phyloP scores from a whole-genome alignment of 2,113 vertebrate species.

The Fukomys damarensis region DNA sequence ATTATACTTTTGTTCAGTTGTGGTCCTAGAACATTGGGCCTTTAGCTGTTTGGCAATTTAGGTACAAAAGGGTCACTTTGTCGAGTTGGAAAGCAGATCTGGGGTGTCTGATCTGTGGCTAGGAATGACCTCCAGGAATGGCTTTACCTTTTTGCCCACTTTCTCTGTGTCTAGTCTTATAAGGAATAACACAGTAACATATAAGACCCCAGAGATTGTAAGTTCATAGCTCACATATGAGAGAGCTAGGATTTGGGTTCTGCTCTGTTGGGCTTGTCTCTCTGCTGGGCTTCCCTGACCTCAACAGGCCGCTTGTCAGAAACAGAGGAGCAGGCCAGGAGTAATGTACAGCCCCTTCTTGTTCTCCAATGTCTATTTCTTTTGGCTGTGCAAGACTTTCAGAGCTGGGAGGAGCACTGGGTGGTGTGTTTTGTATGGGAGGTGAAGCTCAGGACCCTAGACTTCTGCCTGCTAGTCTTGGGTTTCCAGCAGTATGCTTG shows the following conservation, averaged over 20 bases:
- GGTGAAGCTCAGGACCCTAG: neutral
- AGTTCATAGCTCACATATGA: neutral
- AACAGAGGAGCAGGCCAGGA: conserved; percentile 13
- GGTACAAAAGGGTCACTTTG: neutral
- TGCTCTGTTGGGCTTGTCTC: neutral
- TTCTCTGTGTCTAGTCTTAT: neutral
- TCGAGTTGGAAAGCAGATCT: neutral
- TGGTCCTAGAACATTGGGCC: neutral
- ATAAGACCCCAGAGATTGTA: neutral
- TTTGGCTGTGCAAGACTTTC: conserved; percentile 39
- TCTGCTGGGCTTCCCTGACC: neutral
- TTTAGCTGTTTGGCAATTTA: neutral
- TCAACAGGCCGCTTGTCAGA: neutral
- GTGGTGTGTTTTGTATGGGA: neutral
- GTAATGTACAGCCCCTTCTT: neutral
- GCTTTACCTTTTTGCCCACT: neutral
- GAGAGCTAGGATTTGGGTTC: neutral
- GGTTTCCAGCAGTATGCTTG: neutral
- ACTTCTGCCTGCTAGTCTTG: neutral
- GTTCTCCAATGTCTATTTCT: conserved; percentile 25
- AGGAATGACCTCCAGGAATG: neutral
- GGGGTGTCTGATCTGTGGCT: neutral
- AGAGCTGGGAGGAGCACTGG: neutral
- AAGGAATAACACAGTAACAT: neutral
- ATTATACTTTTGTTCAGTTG: neutral